Conservation (phyloP, 1,140 invertebrate species). For the Drosophila kanapiae region DNA sequence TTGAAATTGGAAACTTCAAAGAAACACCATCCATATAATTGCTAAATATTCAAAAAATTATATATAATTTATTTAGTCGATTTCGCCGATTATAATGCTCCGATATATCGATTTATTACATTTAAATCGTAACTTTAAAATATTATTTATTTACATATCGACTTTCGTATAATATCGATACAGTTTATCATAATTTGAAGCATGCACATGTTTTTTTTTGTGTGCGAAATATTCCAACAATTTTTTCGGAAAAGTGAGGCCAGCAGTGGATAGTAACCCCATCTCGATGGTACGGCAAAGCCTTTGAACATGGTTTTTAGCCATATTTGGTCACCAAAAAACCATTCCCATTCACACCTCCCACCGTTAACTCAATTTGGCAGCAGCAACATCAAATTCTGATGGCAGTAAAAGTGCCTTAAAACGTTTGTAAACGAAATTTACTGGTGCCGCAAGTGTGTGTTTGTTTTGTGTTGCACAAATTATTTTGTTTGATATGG, state of each 20-base stretch:
- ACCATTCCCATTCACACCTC: constrained; percentile 29
- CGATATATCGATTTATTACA: too few relatives aligned
- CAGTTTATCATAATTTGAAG: neutral
- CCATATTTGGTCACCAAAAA: constrained; percentile 32
- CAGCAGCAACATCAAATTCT: constrained; percentile 60
- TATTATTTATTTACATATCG: too few relatives aligned
- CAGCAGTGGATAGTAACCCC: neutral
- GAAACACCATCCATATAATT: too few relatives aligned
- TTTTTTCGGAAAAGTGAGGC: constrained; percentile 15
- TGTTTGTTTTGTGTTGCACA: constrained; percentile 44
- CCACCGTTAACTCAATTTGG: constrained; percentile 27
- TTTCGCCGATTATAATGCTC: too few relatives aligned
- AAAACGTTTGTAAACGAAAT: constrained; percentile 80
- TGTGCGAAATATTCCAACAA: constrained; percentile 26
- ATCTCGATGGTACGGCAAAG: neutral
- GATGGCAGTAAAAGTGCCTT: constrained; percentile 74
- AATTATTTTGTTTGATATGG: constrained; percentile 75
- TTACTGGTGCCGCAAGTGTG: constrained; percentile 67
- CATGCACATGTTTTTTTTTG: neutral
- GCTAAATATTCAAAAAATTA: too few relatives aligned
- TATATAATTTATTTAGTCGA: too few relatives aligned
- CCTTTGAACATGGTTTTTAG: constrained; percentile 18
- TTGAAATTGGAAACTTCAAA: too few relatives aligned
- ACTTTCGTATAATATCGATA: too few relatives aligned
- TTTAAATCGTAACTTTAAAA: too few relatives aligned